Base-by-base conservation (phyloP, 1,140 invertebrate species). In the Hycleus phaleratus region DNA sequence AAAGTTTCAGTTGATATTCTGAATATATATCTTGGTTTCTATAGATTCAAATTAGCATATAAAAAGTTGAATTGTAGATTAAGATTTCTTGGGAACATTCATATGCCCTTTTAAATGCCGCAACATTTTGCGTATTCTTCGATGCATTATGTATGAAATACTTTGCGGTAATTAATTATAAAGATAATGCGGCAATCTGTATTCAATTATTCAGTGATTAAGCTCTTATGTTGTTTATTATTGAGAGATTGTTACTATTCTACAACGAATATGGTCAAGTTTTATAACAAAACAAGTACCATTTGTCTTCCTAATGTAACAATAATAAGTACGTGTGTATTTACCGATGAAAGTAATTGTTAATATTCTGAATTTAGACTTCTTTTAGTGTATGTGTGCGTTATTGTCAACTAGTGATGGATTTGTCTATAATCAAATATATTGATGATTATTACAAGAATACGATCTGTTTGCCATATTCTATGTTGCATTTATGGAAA, bases 251-350 rank as follows among this genome's bases (percentile, higher is more conserved):
- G 32, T 32, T 32, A 32, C 7, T 5, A 43, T 52, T 3, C 18
- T 8, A 43, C 24, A 44, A 9, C 49, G 9, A 52, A 53, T 53
- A 53, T 26, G 51, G 51, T 4, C 32, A 32, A 32, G 32, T 32
- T 32, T 32, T 32, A 32, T 32, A 32, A 18, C 7, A 38, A 32
- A 53, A 53, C 46, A 43, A 47, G 46, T 56, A 50, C 38, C 9
- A 50, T 51, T 56, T 46, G 40, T 60, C 55, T 55, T 39, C 49
- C 49, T 52, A 52, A 52, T 58, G 49, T 32, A 32, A 44, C 18
- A 44, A 11, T 44, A 4, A 4, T 46, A n/a, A 12, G 7, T 46
- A 46, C 44, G 44, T 3, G 7, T 46, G 7, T 46, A 3, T 12
- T 18, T 12, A 6, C 42, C 42, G 18, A 44, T 12, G 44, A 10